phyloP scores from a whole-genome alignment of 2,888 invertebrate genomes.

The Machimus atricapillus region DNA sequence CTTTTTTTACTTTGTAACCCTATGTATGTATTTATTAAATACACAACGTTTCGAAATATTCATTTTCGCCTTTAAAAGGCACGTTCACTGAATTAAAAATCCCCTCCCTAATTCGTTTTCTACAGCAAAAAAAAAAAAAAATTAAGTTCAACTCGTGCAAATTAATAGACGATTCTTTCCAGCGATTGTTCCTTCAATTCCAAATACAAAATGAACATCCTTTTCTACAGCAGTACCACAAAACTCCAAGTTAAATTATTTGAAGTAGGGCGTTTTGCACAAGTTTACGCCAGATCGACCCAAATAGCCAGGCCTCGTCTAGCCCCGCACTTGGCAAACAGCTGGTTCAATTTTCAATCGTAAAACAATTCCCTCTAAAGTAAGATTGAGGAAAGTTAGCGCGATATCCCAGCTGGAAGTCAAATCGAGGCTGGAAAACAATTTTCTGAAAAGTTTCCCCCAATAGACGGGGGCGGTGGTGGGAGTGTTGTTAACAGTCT shows the following conservation, averaged over 20 bases:
- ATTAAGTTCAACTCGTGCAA: background rate
- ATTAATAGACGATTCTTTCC: background rate
- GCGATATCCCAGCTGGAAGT: background rate
- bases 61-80: background rate
- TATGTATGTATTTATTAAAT: no score
- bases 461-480: background rate
- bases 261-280: background rate
- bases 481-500: background rate
- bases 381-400: background rate
- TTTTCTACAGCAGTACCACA: background rate
- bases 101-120: background rate
- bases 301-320: background rate
- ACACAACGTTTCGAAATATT: background rate
- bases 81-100: background rate
- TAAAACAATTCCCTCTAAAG: background rate
- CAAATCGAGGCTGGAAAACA: background rate
- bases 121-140: background rate
- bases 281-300: background rate
- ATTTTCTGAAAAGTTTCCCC: background rate
- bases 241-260: background rate
- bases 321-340: background rate
- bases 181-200: background rate
- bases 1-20: no score
- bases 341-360: background rate
- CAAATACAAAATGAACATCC: background rate